phyloP scores from a whole-genome alignment of 2,888 invertebrate species.

The Seladonia tumulorum region DNA sequence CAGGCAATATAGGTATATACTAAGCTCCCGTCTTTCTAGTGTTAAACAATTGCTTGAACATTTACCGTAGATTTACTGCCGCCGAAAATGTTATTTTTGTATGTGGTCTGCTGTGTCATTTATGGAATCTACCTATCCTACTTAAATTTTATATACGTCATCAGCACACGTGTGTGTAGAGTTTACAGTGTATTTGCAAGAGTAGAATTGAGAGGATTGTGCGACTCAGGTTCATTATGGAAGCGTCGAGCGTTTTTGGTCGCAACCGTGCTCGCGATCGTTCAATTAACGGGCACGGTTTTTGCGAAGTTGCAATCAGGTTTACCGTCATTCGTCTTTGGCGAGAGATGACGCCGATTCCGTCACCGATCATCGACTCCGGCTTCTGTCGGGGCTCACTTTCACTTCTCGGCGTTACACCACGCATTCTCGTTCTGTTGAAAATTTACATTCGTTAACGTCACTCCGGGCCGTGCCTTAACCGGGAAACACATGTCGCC shows the following conservation, averaged over 20 bases:
- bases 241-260: not conserved
- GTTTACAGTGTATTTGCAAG: too few relatives aligned
- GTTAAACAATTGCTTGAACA: too few relatives aligned
- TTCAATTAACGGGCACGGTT: not conserved
- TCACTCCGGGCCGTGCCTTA: constrained; percentile 3
- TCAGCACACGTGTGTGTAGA: too few relatives aligned
- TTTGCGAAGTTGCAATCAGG: not conserved
- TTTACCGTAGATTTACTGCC: too few relatives aligned
- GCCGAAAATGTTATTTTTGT: too few relatives aligned
- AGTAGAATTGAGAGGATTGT: too few relatives aligned
- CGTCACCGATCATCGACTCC: constrained; percentile 11
- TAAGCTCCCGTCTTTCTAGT: too few relatives aligned
- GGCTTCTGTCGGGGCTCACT: constrained; percentile 22
- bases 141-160: too few relatives aligned
- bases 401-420: constrained; percentile 45
- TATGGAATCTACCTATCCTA: too few relatives aligned
- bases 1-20: too few relatives aligned
- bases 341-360: constrained; percentile 24
- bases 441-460: constrained; percentile 47
- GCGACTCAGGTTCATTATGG: not conserved
- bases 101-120: too few relatives aligned
- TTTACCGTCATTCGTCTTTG: constrained; percentile 1
- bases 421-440: constrained; percentile 40
- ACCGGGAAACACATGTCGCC: not conserved
- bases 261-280: not conserved